Evolutionary conservation across 2,888 invertebrate genomes (phyloP).

Genomic region (Athripsodes cinereus): DNA sequence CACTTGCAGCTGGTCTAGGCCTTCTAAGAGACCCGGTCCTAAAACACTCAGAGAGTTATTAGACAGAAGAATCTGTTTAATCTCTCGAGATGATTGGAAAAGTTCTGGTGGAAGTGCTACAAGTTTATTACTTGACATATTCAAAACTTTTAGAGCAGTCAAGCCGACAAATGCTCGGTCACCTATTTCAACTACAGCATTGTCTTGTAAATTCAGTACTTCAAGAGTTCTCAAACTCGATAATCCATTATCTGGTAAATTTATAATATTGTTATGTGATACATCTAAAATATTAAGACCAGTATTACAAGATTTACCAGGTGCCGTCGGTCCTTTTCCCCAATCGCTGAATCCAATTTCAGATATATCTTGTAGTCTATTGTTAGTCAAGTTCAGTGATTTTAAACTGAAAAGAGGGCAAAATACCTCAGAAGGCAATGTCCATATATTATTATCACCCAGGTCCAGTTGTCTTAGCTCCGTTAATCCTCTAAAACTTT

Average conservation of each 20-base stretch:
- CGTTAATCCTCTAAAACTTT: slow-evolving; percentile 64
- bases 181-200: slow-evolving; percentile 67
- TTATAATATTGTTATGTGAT: slow-evolving; percentile 65
- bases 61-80: slow-evolving; percentile 66
- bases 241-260: slow-evolving; percentile 64
- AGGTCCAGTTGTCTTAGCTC: slow-evolving; percentile 64
- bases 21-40: slow-evolving; percentile 68
- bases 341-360: slow-evolving; percentile 72
- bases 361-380: slow-evolving; percentile 71
- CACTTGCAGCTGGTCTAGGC: slow-evolving; percentile 64
- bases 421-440: slow-evolving; percentile 63
- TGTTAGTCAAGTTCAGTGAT: slow-evolving; percentile 66
- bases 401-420: slow-evolving; percentile 66
- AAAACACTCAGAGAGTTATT: slow-evolving; percentile 75
- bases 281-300: slow-evolving; percentile 66
- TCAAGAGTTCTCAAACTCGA: slow-evolving; percentile 63
- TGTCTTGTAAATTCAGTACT: slow-evolving; percentile 67
- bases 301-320: slow-evolving; percentile 65
- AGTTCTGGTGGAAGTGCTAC: slow-evolving; percentile 73
- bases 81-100: slow-evolving; percentile 64
- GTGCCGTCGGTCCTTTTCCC: slow-evolving; percentile 60
- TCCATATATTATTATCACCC: slow-evolving; percentile 72
- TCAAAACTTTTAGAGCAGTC: slow-evolving; percentile 61
- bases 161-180: slow-evolving; percentile 71
- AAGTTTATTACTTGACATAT: slow-evolving; percentile 74